Evolutionary conservation across 2,113 vertebrate species (phyloP), one percentile per base, ranked within the genome.

Genomic region (Regulus satrapa): DNA sequence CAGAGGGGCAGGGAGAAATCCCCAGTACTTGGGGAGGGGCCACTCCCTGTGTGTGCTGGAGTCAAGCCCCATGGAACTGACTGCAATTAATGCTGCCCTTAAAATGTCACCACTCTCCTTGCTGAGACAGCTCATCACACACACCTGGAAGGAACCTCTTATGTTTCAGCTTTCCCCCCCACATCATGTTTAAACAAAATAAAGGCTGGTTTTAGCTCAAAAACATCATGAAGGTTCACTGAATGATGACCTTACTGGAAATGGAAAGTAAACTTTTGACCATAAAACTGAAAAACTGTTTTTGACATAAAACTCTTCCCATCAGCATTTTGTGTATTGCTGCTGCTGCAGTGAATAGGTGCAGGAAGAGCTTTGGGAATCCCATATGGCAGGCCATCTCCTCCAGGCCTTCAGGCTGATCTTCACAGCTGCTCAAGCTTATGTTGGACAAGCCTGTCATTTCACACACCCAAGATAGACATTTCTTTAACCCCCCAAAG

Each of bases 341-440:
- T 87, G 67, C 51, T 85, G 54, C 58, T 73, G 64, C 32, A 80
- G 84, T 64, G 93, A 84, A 75, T 36, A 85, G 94, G 93, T 89
- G 75, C 62, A 72, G 74, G 34, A 13, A 58, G 58, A 93, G 81
- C 87, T 95, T 66, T 4, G 1, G 92, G 85, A 96, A 79, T 62
- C 87, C 93, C 94, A 93, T 94, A 95, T 88, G 93, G 90, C 88
- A 96, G 81, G 32, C 71, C 77, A 69, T 64, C 80, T 66, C 74
- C 93, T 91, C 63, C 78, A 92, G 67, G 71, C 89, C 94, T 91
- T 36, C 66, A 29, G 95, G 94, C 93, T 89, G 51, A 69, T 82
- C 74, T 66, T 94, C 34, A 34, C 95, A 97, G 93, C 87, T 96
- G 91, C 81, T 88, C 78, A 71, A 45, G 88, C 89, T 94, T 96